Conservation (phyloP, 2,113 vertebrate genomes). For the Vicugna pacos region DNA sequence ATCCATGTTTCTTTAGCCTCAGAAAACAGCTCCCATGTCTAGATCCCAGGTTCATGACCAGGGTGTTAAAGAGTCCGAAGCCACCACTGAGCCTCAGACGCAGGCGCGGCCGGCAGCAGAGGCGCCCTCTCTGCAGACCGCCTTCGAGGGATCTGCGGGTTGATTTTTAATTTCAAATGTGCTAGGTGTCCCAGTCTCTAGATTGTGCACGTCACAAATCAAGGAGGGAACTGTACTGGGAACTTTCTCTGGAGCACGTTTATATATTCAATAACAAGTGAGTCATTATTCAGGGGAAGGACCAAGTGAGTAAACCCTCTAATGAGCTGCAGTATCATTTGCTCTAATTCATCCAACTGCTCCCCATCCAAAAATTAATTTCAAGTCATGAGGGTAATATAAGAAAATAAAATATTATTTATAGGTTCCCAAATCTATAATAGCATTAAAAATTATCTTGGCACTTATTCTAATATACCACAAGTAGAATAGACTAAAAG, state of each 20-base stretch:
- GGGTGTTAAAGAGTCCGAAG: conserved; percentile 48
- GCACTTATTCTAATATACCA: not conserved
- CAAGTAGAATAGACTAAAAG: not conserved
- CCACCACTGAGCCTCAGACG: conserved; percentile 62
- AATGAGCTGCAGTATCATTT: conserved; percentile 54
- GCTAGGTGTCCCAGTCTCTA: not conserved
- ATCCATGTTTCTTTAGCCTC: conserved; percentile 74
- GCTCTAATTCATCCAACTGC: conserved; percentile 46
- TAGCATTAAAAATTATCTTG: conserved; percentile 57
- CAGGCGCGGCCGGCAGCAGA: not conserved
- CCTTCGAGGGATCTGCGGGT: conserved; percentile 57
- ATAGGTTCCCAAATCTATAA: conserved; percentile 17
- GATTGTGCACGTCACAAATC: not conserved
- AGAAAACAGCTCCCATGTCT: conserved; percentile 68
- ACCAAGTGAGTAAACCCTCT: conserved; percentile 25
- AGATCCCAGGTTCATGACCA: conserved; percentile 76
- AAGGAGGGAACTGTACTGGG: not conserved
- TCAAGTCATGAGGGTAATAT: conserved; percentile 51
- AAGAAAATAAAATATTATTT: conserved; percentile 68
- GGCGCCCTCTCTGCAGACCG: conserved; percentile 38
- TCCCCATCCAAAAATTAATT: conserved; percentile 67
- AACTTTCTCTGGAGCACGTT: conserved; percentile 12
- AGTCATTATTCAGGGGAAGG: conserved; percentile 33
- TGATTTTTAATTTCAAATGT: conserved; percentile 66
- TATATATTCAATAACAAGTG: conserved; percentile 32